Conservation (phyloP, 2,113 vertebrate species). For the Pseudorectes ferrugineus region DNA sequence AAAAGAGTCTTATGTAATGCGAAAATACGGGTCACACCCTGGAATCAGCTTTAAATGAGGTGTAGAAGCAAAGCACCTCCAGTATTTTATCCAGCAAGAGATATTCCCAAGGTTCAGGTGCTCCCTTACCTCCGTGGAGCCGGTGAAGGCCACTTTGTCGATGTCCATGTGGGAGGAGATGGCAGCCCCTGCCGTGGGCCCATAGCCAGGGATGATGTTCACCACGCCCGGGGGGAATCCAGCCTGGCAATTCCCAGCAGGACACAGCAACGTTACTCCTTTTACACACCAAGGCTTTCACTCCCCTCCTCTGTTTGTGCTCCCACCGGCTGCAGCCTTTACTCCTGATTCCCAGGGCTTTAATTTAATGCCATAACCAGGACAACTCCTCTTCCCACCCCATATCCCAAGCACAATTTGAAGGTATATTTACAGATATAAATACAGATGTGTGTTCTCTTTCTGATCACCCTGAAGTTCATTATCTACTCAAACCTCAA, state of each 20-base stretch:
- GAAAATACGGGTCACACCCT: background rate
- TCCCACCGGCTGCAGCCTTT: background rate
- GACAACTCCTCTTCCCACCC: background rate
- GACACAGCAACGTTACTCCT: background rate
- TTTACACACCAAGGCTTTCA: background rate
- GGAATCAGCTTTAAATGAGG: background rate
- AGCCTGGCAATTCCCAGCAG: slow-evolving; percentile 71
- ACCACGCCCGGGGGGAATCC: slow-evolving; percentile 96
- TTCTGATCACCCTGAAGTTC: background rate
- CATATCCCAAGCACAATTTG: background rate
- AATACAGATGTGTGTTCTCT: background rate
- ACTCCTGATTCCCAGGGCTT: background rate
- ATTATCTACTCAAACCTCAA: background rate
- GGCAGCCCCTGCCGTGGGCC: slow-evolving; percentile 89
- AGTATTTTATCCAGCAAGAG: background rate
- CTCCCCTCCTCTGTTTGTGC: background rate
- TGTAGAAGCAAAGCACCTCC: background rate
- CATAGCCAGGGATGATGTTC: slow-evolving; percentile 91
- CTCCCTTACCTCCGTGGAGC: slow-evolving; percentile 87
- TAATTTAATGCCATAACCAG: background rate
- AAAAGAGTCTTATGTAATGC: background rate
- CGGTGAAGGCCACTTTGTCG: slow-evolving; percentile 96
- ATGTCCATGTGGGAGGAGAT: slow-evolving; percentile 87
- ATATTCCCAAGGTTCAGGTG: background rate
- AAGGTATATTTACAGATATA: background rate